These are phyloP conservation scores for Hemibates koningsi DNA, from an alignment of 2,113 vertebrate genomes.

Conservation along the genomic window DNA sequence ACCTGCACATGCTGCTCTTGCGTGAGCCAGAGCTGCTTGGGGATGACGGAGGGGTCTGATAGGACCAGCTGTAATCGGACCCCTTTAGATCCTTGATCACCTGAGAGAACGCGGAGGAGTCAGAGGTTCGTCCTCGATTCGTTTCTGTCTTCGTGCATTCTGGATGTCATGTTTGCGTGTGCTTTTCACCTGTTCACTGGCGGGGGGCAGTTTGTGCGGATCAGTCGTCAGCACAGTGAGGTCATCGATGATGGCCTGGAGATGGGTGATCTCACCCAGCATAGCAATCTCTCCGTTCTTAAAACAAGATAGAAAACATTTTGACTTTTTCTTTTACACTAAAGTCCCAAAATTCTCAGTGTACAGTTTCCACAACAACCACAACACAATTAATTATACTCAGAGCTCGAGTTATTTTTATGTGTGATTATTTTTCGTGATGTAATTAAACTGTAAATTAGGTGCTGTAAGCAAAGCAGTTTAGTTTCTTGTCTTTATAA, in stretches of 20 bases:
- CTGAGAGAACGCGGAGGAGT: conserved; percentile 52
- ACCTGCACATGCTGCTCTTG: conserved; percentile 99
- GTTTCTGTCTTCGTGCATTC: background rate
- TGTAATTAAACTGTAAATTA: too few relatives aligned
- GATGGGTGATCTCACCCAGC: conserved; percentile 96
- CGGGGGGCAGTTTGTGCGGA: conserved; percentile 92
- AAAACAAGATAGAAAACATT: background rate
- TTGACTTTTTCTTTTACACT: background rate
- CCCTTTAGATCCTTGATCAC: conserved; percentile 97
- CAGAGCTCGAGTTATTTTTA: background rate
- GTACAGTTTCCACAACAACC: background rate
- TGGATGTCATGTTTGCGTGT: background rate
- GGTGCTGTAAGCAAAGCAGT: too few relatives aligned
- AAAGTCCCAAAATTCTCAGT: background rate
- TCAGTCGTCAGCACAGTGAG: conserved; percentile 87
- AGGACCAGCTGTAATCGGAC: conserved; percentile 97
- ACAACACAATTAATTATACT: background rate
- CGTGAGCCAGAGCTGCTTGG: conserved; percentile 93
- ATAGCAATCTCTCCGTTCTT: conserved; percentile 96
- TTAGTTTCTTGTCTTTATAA: too few relatives aligned
- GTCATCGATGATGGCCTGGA: conserved; percentile 97
- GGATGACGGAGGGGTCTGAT: conserved; percentile 93
- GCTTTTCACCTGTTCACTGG: conserved; percentile 88
- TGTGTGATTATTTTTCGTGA: background rate
- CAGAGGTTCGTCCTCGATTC: background rate